A percentile compares a stretch with the other conserved stretches of the same genome.
Evolutionary conservation across 1,140 invertebrate species (phyloP).

Genomic region (Cepaea nemoralis): DNA sequence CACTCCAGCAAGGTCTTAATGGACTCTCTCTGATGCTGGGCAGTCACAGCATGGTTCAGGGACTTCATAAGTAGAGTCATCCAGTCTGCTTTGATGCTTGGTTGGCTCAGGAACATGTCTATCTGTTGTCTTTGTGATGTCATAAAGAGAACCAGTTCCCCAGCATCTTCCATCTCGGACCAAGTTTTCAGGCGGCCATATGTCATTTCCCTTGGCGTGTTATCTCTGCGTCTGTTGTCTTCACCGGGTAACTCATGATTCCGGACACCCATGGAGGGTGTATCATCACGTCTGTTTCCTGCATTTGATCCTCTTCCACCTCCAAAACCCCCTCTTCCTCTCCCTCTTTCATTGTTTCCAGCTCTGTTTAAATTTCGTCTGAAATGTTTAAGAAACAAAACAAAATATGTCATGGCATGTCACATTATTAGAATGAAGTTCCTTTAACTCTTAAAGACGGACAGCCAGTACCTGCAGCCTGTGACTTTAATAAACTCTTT

Average conservation of each 20-base stretch:
- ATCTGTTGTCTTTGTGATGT: background rate
- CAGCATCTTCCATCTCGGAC: constrained; percentile 12
- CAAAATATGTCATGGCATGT: too few relatives aligned
- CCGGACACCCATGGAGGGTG: too few relatives aligned
- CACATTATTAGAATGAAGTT: too few relatives aligned
- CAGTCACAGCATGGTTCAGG: background rate
- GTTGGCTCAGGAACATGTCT: background rate
- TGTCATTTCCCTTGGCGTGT: background rate
- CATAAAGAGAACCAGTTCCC: constrained; percentile 5
- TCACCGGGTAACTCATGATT: too few relatives aligned
- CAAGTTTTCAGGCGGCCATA: constrained; percentile 24
- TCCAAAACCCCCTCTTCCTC: background rate
- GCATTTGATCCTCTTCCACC: background rate
- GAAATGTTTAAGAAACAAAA: too few relatives aligned
- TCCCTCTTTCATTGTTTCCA: background rate
- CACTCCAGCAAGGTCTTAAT: background rate
- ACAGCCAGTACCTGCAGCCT: too few relatives aligned
- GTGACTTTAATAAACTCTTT: too few relatives aligned
- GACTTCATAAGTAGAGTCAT: background rate
- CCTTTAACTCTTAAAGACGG: too few relatives aligned
- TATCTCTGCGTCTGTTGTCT: background rate
- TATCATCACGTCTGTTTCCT: background rate
- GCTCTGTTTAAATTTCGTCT: background rate
- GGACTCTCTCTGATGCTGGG: constrained; percentile 16
- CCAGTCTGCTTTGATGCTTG: background rate